Conservation (phyloP, 1,140 invertebrate species). For the Drosophila nasuta region DNA sequence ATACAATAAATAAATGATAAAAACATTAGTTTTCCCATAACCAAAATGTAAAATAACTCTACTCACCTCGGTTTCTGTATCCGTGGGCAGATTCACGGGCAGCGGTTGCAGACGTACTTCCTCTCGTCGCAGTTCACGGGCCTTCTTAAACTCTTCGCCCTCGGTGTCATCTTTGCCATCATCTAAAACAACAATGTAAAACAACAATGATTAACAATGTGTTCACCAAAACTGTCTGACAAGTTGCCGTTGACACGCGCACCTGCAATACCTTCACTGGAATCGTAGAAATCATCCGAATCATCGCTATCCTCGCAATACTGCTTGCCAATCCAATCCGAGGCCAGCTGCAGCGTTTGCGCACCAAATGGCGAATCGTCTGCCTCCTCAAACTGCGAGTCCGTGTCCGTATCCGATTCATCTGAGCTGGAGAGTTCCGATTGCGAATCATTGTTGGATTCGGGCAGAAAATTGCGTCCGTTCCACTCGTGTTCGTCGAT, state of each 20-base stretch:
- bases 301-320: slow-evolving; percentile 81
- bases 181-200: too few species aligned
- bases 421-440: slow-evolving; percentile 84
- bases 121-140: slow-evolving; percentile 88
- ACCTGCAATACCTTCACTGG: slow-evolving; percentile 82
- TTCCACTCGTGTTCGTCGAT: slow-evolving; percentile 98
- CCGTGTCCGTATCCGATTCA: slow-evolving; percentile 75
- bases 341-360: slow-evolving; percentile 81
- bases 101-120: slow-evolving; percentile 89
- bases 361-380: slow-evolving; percentile 84
- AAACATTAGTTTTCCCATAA: slow-evolving; percentile 67
- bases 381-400: slow-evolving; percentile 82
- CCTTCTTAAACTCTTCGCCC: slow-evolving; percentile 89
- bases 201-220: background rate
- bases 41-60: slow-evolving; percentile 19
- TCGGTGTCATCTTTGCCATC: slow-evolving; percentile 91
- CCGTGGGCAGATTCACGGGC: slow-evolving; percentile 87
- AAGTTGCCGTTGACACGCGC: slow-evolving; percentile 12
- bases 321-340: slow-evolving; percentile 85
- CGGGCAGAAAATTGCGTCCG: slow-evolving; percentile 94
- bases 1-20: slow-evolving; percentile 76
- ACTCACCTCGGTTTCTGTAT: slow-evolving; percentile 91
- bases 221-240: background rate
- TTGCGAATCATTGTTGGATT: slow-evolving; percentile 91
- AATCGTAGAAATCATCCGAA: slow-evolving; percentile 80